A percentile compares a stretch with the other conserved stretches of the same genome.
Evolutionary conservation across 2,113 vertebrate species (phyloP).

Genomic region (Galbula dea): DNA sequence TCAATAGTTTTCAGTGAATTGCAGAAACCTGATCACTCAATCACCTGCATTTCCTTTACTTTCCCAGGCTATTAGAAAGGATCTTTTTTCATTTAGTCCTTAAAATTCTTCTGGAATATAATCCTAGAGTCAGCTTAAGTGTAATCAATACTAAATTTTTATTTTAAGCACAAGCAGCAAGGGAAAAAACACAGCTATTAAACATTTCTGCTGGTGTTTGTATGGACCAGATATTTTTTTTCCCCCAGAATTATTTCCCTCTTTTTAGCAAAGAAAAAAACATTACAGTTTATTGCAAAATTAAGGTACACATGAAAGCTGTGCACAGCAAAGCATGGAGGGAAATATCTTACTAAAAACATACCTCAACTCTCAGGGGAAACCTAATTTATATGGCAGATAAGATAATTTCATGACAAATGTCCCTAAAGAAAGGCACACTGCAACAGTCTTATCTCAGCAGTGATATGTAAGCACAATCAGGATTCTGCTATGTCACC

Average conservation of each 20-base stretch:
- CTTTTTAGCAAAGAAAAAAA: neutral
- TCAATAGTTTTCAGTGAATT: constrained; percentile 36
- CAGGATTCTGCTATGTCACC: neutral
- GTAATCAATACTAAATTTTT: constrained; percentile 72
- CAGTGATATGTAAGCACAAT: neutral
- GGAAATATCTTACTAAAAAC: neutral
- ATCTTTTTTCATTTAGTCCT: constrained; percentile 53
- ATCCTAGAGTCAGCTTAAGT: constrained; percentile 71
- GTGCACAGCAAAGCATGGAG: neutral
- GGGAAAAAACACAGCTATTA: neutral
- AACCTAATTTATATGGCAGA: neutral
- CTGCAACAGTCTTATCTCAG: neutral
- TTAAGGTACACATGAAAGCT: neutral
- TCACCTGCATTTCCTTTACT: constrained; percentile 72
- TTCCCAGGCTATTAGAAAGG: constrained; percentile 73
- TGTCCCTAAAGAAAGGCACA: neutral
- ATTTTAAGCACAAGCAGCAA: constrained; percentile 34
- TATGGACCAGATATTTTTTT: neutral
- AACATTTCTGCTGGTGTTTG: neutral
- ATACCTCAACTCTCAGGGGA: neutral
- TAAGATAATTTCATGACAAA: neutral
- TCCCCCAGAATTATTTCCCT: neutral
- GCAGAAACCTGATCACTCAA: constrained; percentile 65
- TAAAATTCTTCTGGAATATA: constrained; percentile 68
- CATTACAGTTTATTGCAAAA: neutral